Percentiles rank a stretch among this genome's conserved stretches.
Evolutionary conservation across 1,140 invertebrate species (phyloP).

Genomic region (Adoxophyes honmai): DNA sequence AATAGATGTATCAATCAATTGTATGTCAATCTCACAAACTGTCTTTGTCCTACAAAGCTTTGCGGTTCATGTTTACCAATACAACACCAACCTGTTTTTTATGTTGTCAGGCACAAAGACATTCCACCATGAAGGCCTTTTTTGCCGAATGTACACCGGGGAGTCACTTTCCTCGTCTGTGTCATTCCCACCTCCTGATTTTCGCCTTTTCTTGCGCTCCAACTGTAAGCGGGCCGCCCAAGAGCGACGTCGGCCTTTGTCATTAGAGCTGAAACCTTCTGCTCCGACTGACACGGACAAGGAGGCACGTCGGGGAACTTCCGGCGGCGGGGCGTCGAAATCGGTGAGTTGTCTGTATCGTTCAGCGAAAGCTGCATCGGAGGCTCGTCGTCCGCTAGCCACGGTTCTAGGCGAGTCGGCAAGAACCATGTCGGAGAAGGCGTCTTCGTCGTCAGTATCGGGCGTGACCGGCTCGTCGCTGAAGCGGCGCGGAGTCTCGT

Average conservation of each 20-base stretch:
- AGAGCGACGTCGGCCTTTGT: slow-evolving; percentile 82
- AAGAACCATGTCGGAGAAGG: slow-evolving; percentile 60
- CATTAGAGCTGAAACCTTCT: slow-evolving; percentile 72
- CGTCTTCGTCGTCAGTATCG: slow-evolving; percentile 68
- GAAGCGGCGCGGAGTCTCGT: slow-evolving; percentile 61
- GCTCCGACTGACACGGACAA: slow-evolving; percentile 81
- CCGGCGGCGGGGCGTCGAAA: slow-evolving; percentile 74
- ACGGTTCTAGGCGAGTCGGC: slow-evolving; percentile 47
- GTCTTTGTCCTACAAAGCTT: too few species aligned
- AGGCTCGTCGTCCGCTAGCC: slow-evolving; percentile 57
- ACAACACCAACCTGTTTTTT: slow-evolving; percentile 77
- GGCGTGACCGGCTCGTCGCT: slow-evolving; percentile 62
- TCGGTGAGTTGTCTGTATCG: slow-evolving; percentile 65
- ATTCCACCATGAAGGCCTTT: slow-evolving; percentile 91
- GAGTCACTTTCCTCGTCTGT: slow-evolving; percentile 77
- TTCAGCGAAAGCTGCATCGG: slow-evolving; percentile 63
- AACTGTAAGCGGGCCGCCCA: slow-evolving; percentile 69
- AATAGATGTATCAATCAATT: too few species aligned
- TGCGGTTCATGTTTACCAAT: too few species aligned
- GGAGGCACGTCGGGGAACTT: slow-evolving; percentile 81
- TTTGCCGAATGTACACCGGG: slow-evolving; percentile 80
- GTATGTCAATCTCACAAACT: too few species aligned
- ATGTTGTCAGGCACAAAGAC: slow-evolving; percentile 86
- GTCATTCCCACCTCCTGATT: slow-evolving; percentile 68
- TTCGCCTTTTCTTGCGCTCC: slow-evolving; percentile 69